Evolutionary conservation across 2,888 invertebrate genomes (phyloP), one percentile per base, ranked within the genome.

Genomic region (Lochmaea crataegi): DNA sequence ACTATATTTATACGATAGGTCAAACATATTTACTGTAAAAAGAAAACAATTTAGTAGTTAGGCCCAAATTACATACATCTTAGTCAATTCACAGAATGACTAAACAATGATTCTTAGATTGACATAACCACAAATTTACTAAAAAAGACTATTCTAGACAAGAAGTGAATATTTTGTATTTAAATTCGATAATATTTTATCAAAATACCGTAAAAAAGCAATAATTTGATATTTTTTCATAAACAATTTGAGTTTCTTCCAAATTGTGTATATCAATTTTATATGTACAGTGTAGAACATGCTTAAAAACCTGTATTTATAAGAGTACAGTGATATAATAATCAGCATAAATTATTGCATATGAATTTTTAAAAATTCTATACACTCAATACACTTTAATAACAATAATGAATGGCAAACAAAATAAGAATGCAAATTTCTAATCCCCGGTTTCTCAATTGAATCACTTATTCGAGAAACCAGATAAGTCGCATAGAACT

Each of bases 181-280:
- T 85, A 84, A 85, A 85, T 85, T 85, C 84, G 84, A 84, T 83
- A 84, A 84, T 82, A 82, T 82, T 78, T 82, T 83, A 83, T 83
- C 83, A 82, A 83, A 45, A 83, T 84, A 84, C 82, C 84, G 83
- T 82, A 78, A 83, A 80, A 80, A 84, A 83, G 82, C 83, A 76
- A 77, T 77, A 76, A 75, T 63, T 75, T 75, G 78, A 77, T 78
- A 76, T 78, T 79, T 78, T 78, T 79, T 67, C 74, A 67, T 68
- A 63, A 77, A 80, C 75, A 73, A 68, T 77, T 71, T 56, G 80
- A 38, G 32, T 38, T 38, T 38, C 9, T 76, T 78, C 78, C 76
- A 75, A 65, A 26, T 80, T 82, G 81, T 74, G 64, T 73, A 64
- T 48, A 67, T 51, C 45, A 51, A 51, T 51, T 51, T 51, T n/a